Conservation (phyloP, 1,140 invertebrate species). For the Ctenoplectra terminalis region DNA sequence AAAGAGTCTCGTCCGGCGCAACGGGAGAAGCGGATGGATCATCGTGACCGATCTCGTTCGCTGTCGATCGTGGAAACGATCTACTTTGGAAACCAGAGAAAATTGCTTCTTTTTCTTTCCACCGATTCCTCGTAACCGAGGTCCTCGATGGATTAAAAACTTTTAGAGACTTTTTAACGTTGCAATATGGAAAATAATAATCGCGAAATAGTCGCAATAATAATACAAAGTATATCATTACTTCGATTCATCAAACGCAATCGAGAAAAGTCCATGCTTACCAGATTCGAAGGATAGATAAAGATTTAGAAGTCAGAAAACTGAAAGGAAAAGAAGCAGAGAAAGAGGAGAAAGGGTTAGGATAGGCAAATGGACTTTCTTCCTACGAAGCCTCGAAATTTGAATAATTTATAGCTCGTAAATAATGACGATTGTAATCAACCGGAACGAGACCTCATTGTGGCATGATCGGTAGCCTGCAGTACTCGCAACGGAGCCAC, state of each 20-base stretch:
- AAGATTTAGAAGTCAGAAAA: not conserved
- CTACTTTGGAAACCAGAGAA: not conserved
- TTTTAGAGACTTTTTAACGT: too few relatives aligned
- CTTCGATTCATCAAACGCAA: not conserved
- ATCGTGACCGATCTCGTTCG: conserved; percentile 27
- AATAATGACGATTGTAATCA: conserved; percentile 74
- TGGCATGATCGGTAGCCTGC: conserved; percentile 61
- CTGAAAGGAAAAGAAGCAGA: not conserved
- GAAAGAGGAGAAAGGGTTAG: conserved; percentile 35
- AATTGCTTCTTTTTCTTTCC: not conserved
- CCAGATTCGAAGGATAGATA: not conserved
- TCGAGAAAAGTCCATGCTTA: not conserved
- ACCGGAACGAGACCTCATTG: conserved; percentile 71
- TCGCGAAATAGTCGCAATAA: too few relatives aligned
- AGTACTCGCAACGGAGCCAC: conserved; percentile 52
- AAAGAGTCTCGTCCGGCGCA: conserved; percentile 54
- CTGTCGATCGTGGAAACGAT: conserved; percentile 18
- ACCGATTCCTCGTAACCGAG: not conserved
- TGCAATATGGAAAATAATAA: too few relatives aligned
- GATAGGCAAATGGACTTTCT: conserved; percentile 32
- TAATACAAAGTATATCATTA: not conserved
- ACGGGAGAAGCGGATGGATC: conserved; percentile 63
- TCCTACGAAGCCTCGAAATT: conserved; percentile 38
- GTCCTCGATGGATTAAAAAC: not conserved
- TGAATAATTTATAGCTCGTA: conserved; percentile 77